phyloP scores from a whole-genome alignment of 2,797 vertebrate species.

The Oreochromis mossambicus region DNA sequence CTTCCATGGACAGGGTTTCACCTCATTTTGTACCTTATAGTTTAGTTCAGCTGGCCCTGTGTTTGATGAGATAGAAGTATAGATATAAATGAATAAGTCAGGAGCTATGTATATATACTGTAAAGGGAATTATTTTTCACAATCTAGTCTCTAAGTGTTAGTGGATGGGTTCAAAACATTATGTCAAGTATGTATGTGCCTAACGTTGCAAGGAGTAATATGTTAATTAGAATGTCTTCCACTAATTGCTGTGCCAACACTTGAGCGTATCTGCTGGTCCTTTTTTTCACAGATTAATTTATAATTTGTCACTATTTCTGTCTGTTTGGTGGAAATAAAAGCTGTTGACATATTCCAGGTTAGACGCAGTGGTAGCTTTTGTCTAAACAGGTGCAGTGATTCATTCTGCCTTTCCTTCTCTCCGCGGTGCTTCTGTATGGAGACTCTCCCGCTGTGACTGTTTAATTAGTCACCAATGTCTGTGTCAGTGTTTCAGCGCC shows the following conservation, averaged over 20 bases:
- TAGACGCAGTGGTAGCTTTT: constrained; percentile 57
- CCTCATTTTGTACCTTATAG: neutral
- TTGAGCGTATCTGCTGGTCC: constrained; percentile 36
- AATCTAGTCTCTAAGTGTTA: neutral
- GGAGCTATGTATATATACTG: neutral
- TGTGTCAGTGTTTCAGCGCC: constrained; percentile 52
- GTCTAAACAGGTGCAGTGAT: constrained; percentile 71
- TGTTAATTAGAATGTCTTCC: constrained; percentile 35
- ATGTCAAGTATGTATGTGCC: neutral
- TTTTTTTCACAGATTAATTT: constrained; percentile 59
- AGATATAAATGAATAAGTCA: neutral
- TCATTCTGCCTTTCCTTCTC: constrained; percentile 50
- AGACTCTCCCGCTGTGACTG: constrained; percentile 68
- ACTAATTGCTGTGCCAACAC: constrained; percentile 29
- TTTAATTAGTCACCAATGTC: constrained; percentile 75
- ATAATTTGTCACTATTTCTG: constrained; percentile 48
- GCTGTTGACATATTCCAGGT: constrained; percentile 66
- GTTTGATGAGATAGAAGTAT: neutral
- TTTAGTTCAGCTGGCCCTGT: neutral
- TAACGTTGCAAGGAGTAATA: neutral
- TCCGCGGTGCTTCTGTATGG: constrained; percentile 40
- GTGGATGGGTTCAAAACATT: neutral
- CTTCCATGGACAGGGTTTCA: neutral
- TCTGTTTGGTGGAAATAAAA: constrained; percentile 59
- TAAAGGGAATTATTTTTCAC: neutral